Evolutionary conservation across 2,888 invertebrate species (phyloP), one percentile per base, ranked within the genome.

Genomic region (Acrobeloides nanus): DNA sequence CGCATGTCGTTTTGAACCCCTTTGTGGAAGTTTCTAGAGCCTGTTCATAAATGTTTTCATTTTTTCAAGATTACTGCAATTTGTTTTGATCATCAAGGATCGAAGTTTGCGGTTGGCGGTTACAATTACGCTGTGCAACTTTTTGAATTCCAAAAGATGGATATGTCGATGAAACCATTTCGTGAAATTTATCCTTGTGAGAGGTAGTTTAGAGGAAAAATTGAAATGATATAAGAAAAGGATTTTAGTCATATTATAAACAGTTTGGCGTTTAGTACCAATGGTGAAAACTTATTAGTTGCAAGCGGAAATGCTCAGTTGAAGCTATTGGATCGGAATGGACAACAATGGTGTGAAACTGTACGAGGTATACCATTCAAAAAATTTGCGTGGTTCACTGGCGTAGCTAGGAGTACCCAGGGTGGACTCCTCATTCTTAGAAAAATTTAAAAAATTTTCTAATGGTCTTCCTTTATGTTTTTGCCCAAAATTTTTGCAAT

Each of bases 71-170:
- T 80, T 0, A 84, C 89, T 3, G 90, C 90, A 0, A 75, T 97
- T 1, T 84, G 87, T 1, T 83, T 89, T 0, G 97, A 97, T 76
- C 88, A 90, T 0, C 87, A 90, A 1, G 97, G 95, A 0, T 89
- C 92, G 1, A 80, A 95, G 1, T 75, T 87, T 31, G 84, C 87
- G 0, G 84, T 87, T 0, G 97, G 97, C 0, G 89, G 92, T 0
- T 83, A 88, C 23, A 95, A 97, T 75, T 97, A 92, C 40, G 37
- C 89, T 62, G 85, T 97, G 1, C 85, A 86, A 43, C 87, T 97
- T 65, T 97, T 90, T 90, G 97, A 99, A 74, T 97, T 97, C 79
- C 88, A 90, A 54, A 95, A 93, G 4, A 95, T 97, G 92, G 92
- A 95, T 74, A 82, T 55, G 43, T 48, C 62, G 1, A 43, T 70